These are phyloP conservation scores for Eustalomyia histrio DNA, from an alignment of 2,888 invertebrate genomes.

Conservation along the genomic window DNA sequence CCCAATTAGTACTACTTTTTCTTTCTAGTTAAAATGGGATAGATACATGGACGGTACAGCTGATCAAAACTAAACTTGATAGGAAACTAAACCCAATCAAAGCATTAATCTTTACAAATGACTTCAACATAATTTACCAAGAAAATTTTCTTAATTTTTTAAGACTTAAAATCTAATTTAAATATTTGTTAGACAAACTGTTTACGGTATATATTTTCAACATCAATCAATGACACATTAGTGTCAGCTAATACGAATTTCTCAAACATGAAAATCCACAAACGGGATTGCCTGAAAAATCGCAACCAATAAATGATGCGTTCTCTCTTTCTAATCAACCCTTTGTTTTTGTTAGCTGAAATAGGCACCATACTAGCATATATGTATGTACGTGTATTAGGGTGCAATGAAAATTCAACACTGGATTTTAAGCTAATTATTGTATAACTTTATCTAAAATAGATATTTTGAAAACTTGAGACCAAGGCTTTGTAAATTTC, in stretches of 20 bases:
- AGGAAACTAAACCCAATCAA: neutral
- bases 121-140: neutral
- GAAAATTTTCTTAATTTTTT: neutral
- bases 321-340: neutral
- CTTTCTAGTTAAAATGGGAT: neutral
- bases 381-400: too few species aligned
- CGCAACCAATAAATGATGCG: neutral
- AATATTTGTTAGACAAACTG: neutral
- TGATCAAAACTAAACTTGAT: neutral
- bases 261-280: neutral
- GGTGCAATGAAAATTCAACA: too few species aligned
- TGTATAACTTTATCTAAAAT: too few species aligned
- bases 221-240: conserved; percentile 40
- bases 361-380: too few species aligned
- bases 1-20: conserved; percentile 19
- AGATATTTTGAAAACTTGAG: too few species aligned
- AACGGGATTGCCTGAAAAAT: neutral
- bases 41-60: neutral
- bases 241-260: neutral
- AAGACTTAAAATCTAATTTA: neutral
- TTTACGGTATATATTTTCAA: neutral
- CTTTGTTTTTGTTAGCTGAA: neutral
- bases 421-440: too few species aligned
- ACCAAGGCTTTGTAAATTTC: too few species aligned
- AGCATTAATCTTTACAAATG: conserved; percentile 34